Base-by-base conservation (phyloP, 2,888 invertebrate species). In the Ennomos erosarius region DNA sequence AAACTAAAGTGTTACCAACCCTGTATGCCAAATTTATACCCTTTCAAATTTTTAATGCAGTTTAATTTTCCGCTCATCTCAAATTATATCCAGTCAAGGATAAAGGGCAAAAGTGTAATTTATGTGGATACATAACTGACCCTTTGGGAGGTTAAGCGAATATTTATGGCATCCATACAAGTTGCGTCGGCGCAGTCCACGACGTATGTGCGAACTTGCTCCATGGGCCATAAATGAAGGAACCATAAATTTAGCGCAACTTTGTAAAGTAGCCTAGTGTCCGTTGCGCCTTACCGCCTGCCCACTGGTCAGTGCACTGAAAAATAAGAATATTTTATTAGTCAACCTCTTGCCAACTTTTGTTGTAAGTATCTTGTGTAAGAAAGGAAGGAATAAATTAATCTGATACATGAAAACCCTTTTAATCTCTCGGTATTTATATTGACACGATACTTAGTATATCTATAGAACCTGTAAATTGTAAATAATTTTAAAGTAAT, bases 241-340 rank as follows among this genome's bases (percentile, higher is more conserved):
- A 67, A 75, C 65, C 82, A 82, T 90, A 90, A 90, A 90, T 90
- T 87, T 88, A 76, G 65, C 68, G 84, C 89, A 89, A 90, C 90
- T 85, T 88, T 90, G 90, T 88, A 78, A 54, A 9, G 90, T 88
- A 78, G 51, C 34, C 13, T 70, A 51, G 74, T 78, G 75, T 76
- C 71, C 75, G 74, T 62, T 68, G 73, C 64, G 65, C 69, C 75
- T 78, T 76, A 72, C 71, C 69, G 69, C 69, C 64, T 48, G 60
- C 66, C 63, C 35, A 26, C 12, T 46, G 45, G 71, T 55, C 57
- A 50, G 60, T 70, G 69, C 59, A 68, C 79, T 81, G 79, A 70
- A 73, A 79, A 77, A 78, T 75, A 75, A 75, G 58, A 70, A 62
- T 50, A 71, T 71, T 75, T 76, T 78, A 75, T 76, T 74, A 69